phyloP scores from a whole-genome alignment of 2,797 vertebrate species.

The Eutrigla gurnardus region DNA sequence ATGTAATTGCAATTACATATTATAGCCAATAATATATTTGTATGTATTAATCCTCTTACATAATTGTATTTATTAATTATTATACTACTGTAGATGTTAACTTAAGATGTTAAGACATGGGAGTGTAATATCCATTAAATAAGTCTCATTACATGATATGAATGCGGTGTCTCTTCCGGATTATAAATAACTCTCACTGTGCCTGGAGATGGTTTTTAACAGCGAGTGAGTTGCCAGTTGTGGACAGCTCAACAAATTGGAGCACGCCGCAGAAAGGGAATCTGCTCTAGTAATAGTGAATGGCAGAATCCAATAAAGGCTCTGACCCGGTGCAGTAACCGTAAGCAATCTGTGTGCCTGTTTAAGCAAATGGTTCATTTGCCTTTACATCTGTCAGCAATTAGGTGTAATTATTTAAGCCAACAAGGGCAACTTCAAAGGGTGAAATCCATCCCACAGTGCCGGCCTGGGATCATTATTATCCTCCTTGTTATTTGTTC shows the following conservation, averaged over 20 bases:
- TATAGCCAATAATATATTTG: not conserved
- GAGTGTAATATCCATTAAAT: not conserved
- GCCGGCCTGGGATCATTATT: constrained; percentile 53
- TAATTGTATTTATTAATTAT: not conserved
- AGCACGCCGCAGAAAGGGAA: constrained; percentile 8
- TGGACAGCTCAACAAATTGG: constrained; percentile 30
- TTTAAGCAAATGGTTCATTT: constrained; percentile 63
- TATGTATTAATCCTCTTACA: not conserved
- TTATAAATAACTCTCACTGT: not conserved
- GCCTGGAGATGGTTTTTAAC: not conserved
- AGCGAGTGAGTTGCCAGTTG: constrained; percentile 11
- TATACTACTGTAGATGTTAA: not conserved
- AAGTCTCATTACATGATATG: not conserved
- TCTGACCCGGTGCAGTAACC: constrained; percentile 48
- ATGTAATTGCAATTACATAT: not conserved
- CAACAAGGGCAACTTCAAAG: constrained; percentile 66
- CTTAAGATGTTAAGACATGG: not conserved
- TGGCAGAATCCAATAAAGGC: constrained; percentile 46
- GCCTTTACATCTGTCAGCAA: constrained; percentile 76
- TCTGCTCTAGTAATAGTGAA: constrained; percentile 30
- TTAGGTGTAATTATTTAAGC: constrained; percentile 74
- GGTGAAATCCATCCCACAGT: constrained; percentile 47
- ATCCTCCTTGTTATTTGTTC: constrained; percentile 51
- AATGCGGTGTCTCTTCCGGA: not conserved
- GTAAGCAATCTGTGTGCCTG: constrained; percentile 35